A percentile compares a stretch with the other conserved stretches of the same genome.
phyloP scores from a whole-genome alignment of 35 echinoderm and acorn worm species.

The Anneissia japonica region DNA sequence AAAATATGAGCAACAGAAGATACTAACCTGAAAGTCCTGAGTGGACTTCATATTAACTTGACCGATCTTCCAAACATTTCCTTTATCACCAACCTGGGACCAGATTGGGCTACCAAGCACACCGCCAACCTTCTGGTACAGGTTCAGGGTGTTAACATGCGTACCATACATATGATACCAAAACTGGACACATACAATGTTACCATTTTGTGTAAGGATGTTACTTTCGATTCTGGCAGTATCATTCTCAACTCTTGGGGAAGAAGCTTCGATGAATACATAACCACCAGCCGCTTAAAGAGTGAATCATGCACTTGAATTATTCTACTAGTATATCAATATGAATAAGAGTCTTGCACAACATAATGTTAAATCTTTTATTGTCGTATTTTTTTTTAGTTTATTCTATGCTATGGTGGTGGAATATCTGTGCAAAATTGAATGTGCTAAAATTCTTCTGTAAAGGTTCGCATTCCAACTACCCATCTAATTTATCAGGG shows the following conservation, averaged over 20 bases:
- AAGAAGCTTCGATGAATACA: constrained; percentile 52
- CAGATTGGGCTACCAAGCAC: not conserved
- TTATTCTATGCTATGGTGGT: no score
- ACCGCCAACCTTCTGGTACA: not conserved
- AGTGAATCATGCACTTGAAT: not conserved
- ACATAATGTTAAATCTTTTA: no score
- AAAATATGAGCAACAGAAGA: no score
- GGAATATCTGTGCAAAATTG: no score
- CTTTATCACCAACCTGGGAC: not conserved
- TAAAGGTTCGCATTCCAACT: no score
- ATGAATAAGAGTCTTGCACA: no score
- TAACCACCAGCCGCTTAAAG: constrained; percentile 10
- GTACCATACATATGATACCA: constrained; percentile 28
- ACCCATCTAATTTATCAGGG: no score
- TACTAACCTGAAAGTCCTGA: not conserved
- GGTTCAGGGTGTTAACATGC: not conserved
- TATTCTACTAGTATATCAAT: no score
- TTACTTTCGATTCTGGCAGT: not conserved
- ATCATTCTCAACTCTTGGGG: constrained; percentile 3
- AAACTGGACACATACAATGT: not conserved
- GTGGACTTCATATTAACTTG: not conserved
- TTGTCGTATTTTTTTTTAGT: no score
- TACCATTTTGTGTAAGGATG: not conserved
- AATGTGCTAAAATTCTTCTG: no score
- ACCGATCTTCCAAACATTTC: not conserved